Percentiles rank a stretch among this genome's conserved stretches.
These are phyloP conservation scores for Dolichomitus sp. DNA, from an alignment of 2,888 invertebrate species.

Conservation along the genomic window DNA sequence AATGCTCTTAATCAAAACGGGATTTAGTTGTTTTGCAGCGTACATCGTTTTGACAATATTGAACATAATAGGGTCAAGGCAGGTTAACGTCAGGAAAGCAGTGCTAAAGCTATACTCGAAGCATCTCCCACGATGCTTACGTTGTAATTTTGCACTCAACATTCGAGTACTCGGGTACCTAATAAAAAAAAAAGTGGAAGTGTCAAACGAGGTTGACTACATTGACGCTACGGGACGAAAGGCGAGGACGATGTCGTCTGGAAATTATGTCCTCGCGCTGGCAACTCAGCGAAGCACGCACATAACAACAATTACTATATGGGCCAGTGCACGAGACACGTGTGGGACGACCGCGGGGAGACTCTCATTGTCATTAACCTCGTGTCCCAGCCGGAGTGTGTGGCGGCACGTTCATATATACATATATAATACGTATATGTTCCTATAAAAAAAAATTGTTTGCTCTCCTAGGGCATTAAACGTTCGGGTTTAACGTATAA, in stretches of 20 bases:
- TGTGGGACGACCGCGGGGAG: conserved; percentile 73
- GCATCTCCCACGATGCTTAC: background rate
- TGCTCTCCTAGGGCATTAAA: no score
- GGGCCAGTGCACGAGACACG: conserved; percentile 72
- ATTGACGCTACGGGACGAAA: background rate
- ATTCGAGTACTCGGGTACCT: background rate
- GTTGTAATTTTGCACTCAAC: background rate
- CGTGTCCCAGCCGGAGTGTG: conserved; percentile 56
- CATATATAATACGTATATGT: no score
- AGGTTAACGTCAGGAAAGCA: background rate
- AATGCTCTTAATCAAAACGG: background rate
- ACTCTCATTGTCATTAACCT: conserved; percentile 76
- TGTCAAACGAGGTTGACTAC: background rate
- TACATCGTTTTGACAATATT: background rate
- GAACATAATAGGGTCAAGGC: background rate
- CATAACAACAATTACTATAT: conserved; percentile 73
- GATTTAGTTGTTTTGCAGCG: conserved; percentile 4
- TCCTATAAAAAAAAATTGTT: no score
- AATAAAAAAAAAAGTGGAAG: background rate
- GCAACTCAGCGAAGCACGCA: conserved; percentile 45
- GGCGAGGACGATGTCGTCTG: conserved; percentile 20
- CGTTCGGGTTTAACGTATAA: no score
- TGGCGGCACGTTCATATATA: background rate
- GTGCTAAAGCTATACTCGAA: background rate
- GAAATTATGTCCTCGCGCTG: conserved; percentile 66